Base-by-base conservation (phyloP, 2,797 vertebrate genomes). In the Arremon aurantiirostris region DNA sequence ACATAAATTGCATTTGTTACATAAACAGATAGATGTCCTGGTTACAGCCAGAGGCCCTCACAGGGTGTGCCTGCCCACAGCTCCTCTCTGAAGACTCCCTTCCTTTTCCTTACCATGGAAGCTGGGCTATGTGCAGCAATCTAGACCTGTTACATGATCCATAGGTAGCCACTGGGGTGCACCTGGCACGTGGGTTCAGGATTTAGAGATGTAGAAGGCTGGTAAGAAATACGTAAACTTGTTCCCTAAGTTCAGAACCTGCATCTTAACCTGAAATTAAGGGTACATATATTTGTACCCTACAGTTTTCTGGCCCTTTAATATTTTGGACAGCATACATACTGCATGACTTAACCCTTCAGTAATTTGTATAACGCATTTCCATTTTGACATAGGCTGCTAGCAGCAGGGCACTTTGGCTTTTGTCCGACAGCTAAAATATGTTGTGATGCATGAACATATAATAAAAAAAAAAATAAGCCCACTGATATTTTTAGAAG, bases 401-500 rank as follows among this genome's bases (percentile, higher is more conserved):
- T 60, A 46, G 34, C 7, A 23, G 46, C 86, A 89, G 37, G 59
- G 44, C 41, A 69, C 28, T 60, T 82, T 61, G 63, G 41, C 28
- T 42, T 78, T 72, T 72, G 57, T 86, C 80, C 28, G 34, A 68
- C 57, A 63, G 16, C 41, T 84, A 57, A 90, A 92, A 76, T 56
- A 61, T 37, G n/a, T 75, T 27, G 14, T 86, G 84, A 85, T 96
- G 89, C 77, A 68, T 93, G 57, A 80, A 59, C 0, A 0, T 84
- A 37, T 9, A 35, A 7, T 71, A 64, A 42, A 53, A 18, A 3
- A 47, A n/a, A 57, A 77, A 56, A 56, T 4, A 55, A 3, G 35
- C 78, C 93, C 68, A 42, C 52, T 72, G 89, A 18, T 89, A 49
- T 87, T 91, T 97, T 97, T 34, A 86, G 92, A 75, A 94, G 66